Percentiles rank a stretch among this genome's conserved stretches.
phyloP scores from a whole-genome alignment of 2,797 vertebrate genomes.

The Danio jaintianensis region DNA sequence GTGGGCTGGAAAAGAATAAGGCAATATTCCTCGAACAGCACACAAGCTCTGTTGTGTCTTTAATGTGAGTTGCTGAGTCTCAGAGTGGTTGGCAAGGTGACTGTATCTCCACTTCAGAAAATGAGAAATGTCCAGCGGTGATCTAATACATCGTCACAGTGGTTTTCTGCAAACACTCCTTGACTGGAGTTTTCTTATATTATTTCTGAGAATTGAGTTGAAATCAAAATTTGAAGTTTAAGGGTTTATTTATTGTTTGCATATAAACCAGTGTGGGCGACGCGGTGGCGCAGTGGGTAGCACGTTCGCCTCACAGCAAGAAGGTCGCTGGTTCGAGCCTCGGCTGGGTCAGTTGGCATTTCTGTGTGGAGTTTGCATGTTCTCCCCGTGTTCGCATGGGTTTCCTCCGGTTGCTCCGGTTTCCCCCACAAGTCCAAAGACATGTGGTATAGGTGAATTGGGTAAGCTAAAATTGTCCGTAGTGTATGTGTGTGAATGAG shows the following conservation, averaged over 20 bases:
- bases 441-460: too few relatives aligned
- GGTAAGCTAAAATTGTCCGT: too few relatives aligned
- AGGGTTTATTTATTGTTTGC: slow-evolving; percentile 65
- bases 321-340: too few relatives aligned
- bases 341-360: too few relatives aligned
- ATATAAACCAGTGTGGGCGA: slow-evolving; percentile 57
- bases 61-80: neutral
- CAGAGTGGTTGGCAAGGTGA: slow-evolving; percentile 39
- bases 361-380: too few relatives aligned
- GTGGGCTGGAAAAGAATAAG: slow-evolving; percentile 34
- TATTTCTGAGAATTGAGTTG: slow-evolving; percentile 24
- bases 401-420: too few relatives aligned
- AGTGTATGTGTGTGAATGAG: too few relatives aligned
- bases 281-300: too few relatives aligned
- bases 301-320: too few relatives aligned
- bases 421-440: too few relatives aligned
- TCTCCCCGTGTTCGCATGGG: too few relatives aligned
- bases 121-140: slow-evolving; percentile 17
- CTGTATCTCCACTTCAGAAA: slow-evolving; percentile 11
- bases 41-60: slow-evolving; percentile 6
- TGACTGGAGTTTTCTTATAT: neutral
- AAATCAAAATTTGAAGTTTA: slow-evolving; percentile 60
- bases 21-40: slow-evolving; percentile 31
- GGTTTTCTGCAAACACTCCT: neutral
- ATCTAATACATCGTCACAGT: neutral